These are phyloP conservation scores for Microplitis mediator DNA, from an alignment of 1,140 invertebrate species.

Conservation along the genomic window DNA sequence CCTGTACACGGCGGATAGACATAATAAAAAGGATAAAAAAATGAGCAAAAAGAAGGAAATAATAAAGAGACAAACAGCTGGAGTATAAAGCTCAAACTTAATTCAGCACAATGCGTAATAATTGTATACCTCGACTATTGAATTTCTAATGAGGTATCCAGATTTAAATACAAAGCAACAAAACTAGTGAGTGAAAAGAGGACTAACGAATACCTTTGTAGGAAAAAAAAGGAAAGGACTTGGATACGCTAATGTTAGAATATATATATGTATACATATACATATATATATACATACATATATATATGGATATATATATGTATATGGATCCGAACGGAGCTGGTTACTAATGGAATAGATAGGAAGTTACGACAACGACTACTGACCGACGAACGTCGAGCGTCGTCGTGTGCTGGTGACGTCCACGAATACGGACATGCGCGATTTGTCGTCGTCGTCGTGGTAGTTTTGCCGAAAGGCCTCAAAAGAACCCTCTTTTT, in stretches of 20 bases:
- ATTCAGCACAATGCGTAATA: background rate
- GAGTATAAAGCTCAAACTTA: background rate
- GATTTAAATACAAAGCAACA: background rate
- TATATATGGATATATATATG: background rate
- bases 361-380: slow-evolving; percentile 15
- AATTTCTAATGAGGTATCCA: no score
- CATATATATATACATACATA: background rate
- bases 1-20: slow-evolving; percentile 26
- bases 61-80: slow-evolving; percentile 21
- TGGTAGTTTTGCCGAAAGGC: no score
- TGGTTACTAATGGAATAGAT: background rate
- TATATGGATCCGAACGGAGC: background rate
- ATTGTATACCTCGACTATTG: background rate
- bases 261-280: no score
- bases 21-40: background rate
- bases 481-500: background rate
- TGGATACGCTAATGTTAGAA: background rate
- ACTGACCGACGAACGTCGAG: slow-evolving; percentile 16
- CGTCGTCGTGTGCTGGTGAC: slow-evolving; percentile 2
- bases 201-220: slow-evolving; percentile 4
- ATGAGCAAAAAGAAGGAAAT: no score
- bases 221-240: background rate
- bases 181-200: background rate
- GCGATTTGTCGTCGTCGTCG: slow-evolving; percentile 1
- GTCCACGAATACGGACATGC: slow-evolving; percentile 24